Evolutionary conservation across 2,113 vertebrate genomes (phyloP).

Genomic region (Scytalopus superciliaris): DNA sequence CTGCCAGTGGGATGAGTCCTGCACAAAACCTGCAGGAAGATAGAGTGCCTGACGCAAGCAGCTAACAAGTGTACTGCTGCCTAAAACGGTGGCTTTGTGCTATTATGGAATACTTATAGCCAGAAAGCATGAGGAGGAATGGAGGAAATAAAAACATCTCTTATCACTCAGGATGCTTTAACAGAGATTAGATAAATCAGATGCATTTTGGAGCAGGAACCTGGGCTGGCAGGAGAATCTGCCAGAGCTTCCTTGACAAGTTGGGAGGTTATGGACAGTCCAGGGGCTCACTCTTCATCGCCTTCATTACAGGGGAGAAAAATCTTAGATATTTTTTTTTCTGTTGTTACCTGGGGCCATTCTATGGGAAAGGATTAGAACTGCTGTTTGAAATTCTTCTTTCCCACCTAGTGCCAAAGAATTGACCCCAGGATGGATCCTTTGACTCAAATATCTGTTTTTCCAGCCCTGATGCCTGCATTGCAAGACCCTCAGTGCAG

Average conservation of each 20-base stretch:
- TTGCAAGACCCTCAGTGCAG: background rate
- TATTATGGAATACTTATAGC: background rate
- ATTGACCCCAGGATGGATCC: background rate
- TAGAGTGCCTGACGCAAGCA: background rate
- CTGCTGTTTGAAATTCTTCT: background rate
- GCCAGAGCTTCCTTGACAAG: background rate
- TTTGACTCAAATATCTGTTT: background rate
- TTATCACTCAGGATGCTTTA: background rate
- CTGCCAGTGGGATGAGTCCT: background rate
- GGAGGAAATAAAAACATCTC: background rate
- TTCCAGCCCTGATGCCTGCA: background rate
- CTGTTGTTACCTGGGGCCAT: background rate
- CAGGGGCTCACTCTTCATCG: background rate
- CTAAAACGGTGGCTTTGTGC: background rate
- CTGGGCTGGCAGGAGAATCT: background rate
- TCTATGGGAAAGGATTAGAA: background rate
- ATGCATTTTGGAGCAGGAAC: background rate
- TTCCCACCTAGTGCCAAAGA: background rate
- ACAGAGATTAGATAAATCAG: slow-evolving; percentile 16
- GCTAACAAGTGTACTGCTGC: background rate
- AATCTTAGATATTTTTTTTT: background rate
- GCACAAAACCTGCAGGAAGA: background rate
- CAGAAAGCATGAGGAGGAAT: background rate
- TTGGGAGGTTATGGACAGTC: background rate
- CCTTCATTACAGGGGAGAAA: background rate